These are phyloP conservation scores for Metalampra italica DNA, from an alignment of 2,888 invertebrate genomes.

Conservation along the genomic window DNA sequence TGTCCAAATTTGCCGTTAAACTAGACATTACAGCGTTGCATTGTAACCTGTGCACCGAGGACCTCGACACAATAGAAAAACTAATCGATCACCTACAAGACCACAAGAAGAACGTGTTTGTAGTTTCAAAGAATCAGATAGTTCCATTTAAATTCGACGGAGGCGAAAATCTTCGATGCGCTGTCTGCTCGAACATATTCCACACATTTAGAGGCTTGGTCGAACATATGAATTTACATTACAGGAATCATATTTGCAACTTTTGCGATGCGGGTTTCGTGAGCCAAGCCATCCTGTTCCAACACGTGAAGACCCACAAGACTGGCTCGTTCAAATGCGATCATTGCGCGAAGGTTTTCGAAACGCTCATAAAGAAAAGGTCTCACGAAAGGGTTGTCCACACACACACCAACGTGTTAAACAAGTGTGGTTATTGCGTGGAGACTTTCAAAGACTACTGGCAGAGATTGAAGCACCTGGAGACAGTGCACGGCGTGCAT, in stretches of 20 bases:
- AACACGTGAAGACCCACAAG: constrained; percentile 27
- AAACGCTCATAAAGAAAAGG: constrained; percentile 20
- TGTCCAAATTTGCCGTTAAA: constrained; percentile 29
- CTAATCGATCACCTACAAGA: constrained; percentile 23
- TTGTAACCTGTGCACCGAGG: constrained; percentile 22
- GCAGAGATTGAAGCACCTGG: constrained; percentile 21
- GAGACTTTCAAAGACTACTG: constrained; percentile 22
- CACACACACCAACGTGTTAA: constrained; percentile 13
- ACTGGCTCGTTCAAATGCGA: constrained; percentile 25
- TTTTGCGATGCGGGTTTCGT: constrained; percentile 34
- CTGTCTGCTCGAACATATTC: constrained; percentile 26
- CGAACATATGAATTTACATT: constrained; percentile 38
- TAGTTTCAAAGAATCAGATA: constrained; percentile 28
- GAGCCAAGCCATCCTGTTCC: constrained; percentile 24
- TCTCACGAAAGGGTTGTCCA: constrained; percentile 34
- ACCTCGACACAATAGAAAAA: constrained; percentile 16
- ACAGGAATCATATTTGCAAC: constrained; percentile 31
- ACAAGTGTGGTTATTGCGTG: constrained; percentile 26
- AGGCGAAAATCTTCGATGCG: constrained; percentile 26
- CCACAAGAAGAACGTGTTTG: constrained; percentile 23
- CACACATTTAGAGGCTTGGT: constrained; percentile 30
- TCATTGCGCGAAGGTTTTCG: constrained; percentile 25
- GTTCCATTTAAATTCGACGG: constrained; percentile 30
- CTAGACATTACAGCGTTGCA: constrained; percentile 28
- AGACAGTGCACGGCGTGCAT: constrained; percentile 19